These are phyloP conservation scores for Mastigias papua DNA, from an alignment of 30 jellyfish, hydroid and myxozoan genomes.

Conservation along the genomic window DNA sequence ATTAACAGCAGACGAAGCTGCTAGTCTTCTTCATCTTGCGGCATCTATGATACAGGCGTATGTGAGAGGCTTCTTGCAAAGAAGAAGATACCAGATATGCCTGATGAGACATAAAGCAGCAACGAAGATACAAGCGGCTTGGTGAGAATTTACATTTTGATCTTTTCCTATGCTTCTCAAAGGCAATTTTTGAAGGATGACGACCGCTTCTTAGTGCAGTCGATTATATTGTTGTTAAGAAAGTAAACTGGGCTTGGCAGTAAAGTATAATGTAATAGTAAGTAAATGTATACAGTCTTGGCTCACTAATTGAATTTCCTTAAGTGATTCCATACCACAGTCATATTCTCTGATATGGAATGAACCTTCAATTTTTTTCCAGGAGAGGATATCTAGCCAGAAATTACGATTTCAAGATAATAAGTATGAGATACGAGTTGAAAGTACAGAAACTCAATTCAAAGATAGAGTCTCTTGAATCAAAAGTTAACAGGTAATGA, in stretches of 20 bases:
- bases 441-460: background rate
- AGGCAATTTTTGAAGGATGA: too few species aligned
- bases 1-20: conserved; percentile 95
- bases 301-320: too few species aligned
- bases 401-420: conserved; percentile 23
- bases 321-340: too few species aligned
- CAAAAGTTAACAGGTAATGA: conserved; percentile 19
- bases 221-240: too few species aligned
- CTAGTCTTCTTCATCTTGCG: conserved; percentile 81
- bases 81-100: conserved; percentile 52
- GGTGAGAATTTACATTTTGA: conserved; percentile 44
- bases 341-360: too few species aligned
- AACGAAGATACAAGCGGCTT: conserved; percentile 85
- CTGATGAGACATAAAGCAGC: conserved; percentile 85
- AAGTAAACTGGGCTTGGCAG: too few species aligned
- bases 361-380: background rate
- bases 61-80: conserved; percentile 83
- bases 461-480: conserved; percentile 31
- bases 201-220: too few species aligned
- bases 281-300: too few species aligned
- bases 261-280: too few species aligned
- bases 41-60: conserved; percentile 91
- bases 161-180: background rate
- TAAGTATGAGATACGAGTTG: conserved; percentile 24
- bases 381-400: conserved; percentile 92